Conservation (phyloP, 23 tunicate genomes). For the Ascidia mentula region DNA sequence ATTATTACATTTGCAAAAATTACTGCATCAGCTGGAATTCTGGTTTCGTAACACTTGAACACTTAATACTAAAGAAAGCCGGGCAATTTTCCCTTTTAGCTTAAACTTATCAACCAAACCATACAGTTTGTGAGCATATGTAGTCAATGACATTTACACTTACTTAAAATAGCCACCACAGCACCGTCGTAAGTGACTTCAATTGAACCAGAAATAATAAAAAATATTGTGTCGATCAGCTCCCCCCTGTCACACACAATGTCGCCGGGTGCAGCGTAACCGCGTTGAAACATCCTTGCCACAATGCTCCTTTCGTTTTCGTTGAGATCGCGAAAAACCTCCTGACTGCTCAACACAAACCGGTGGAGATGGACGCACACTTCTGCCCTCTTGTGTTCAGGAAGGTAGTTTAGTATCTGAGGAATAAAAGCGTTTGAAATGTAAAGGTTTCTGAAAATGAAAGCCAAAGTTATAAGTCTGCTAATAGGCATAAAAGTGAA, state of each 20-base stretch:
- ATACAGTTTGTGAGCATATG: background rate
- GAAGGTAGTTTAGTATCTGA: slow-evolving; percentile 53
- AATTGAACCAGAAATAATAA: slow-evolving; percentile 54
- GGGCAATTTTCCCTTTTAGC: too few species aligned
- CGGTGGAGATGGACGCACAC: slow-evolving; percentile 49
- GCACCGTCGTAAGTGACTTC: slow-evolving; percentile 52
- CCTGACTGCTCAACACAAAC: slow-evolving; percentile 34
- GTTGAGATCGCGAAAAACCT: slow-evolving; percentile 22
- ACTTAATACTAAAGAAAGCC: too few species aligned
- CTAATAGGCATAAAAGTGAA: too few species aligned
- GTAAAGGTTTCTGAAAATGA: too few species aligned
- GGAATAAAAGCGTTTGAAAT: too few species aligned
- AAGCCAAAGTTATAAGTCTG: too few species aligned
- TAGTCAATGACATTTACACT: background rate
- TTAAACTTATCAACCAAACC: background rate
- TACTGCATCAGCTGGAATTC: too few species aligned
- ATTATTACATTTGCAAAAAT: too few species aligned
- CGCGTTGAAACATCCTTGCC: slow-evolving; percentile 36
- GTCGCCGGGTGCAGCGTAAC: slow-evolving; percentile 65
- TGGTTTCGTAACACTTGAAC: too few species aligned
- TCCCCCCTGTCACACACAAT: slow-evolving; percentile 61
- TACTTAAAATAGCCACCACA: slow-evolving; percentile 49
- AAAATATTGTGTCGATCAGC: slow-evolving; percentile 35
- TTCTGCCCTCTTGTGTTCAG: slow-evolving; percentile 69
- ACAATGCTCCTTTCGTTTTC: slow-evolving; percentile 40